Evolutionary conservation across 53 echinoderm and acorn worm genomes (phyloP), one percentile per base, ranked within the genome.

Genomic region (Holothuria leucospilota): DNA sequence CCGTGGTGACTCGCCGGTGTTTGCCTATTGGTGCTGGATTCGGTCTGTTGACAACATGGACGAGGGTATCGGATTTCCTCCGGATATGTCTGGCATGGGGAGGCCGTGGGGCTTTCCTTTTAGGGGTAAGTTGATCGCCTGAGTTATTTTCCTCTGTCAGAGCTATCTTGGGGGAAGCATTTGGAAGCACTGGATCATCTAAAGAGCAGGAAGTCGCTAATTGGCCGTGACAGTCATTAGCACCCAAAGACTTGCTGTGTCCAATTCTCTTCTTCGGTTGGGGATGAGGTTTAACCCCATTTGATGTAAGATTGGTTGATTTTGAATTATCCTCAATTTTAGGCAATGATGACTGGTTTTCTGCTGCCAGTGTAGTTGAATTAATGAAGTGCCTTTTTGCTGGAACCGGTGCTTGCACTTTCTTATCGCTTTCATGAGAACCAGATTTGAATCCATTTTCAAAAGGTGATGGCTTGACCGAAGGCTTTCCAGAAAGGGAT

Each of bases 51-150:
- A 84, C 77, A 39, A 66, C 65, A 68, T 89, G 84, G 21, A 65
- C 39, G 13, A 78, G 65, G 24, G 89, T 84, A 67, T 89, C 89
- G 18, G 89, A 89, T 68, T 89, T 89, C 59, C 89, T 59, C 6
- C 89, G 52, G 52, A 77, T 77, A n/a, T 84, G 41, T 38, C 65
- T 84, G 41, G 89, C 84, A 38, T 66, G 82, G 12, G 82, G 82
- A 16, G 82, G 64, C 8, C 67, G 60, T 12, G 82, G 82, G 27
- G 49, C 77, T 34, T 80, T 80, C 61, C 80, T 51, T 20, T 80
- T 80, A 21, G 80, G 80, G 27, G 80, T 80, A 21, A 80, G 61
- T 29, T 80, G 60, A 5, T 80, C 80, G 15, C 21, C 61, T 38
- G 62, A 20, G 27, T 28, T 13, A 56, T 16, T 56, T 29, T 59